Evolutionary conservation across 1,140 invertebrate genomes (phyloP).

Genomic region (Saxidomus purpurata): DNA sequence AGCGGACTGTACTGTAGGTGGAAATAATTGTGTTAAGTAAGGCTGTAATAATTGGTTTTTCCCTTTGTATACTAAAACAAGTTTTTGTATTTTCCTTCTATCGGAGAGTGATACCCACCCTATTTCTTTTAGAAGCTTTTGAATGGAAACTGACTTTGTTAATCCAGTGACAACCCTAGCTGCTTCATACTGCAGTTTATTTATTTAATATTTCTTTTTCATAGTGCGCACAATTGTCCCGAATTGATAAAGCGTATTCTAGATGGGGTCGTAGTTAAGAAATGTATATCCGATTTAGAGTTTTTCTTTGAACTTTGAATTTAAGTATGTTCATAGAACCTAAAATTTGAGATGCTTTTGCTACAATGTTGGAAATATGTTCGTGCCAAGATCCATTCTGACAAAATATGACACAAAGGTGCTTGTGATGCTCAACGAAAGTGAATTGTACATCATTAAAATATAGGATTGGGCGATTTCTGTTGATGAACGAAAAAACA

Average conservation of each 20-base stretch:
- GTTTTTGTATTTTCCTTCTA: too few species aligned
- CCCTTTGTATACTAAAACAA: too few species aligned
- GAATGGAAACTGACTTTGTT: too few species aligned
- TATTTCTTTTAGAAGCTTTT: too few species aligned
- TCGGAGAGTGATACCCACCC: too few species aligned
- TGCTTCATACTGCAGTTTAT: conserved; percentile 37
- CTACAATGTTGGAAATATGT: not conserved
- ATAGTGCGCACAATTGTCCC: not conserved
- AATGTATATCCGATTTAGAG: conserved; percentile 27
- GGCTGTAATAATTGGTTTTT: not conserved
- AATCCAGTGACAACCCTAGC: conserved; percentile 19
- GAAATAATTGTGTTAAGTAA: not conserved
- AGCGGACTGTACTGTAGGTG: too few species aligned
- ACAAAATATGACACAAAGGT: conserved; percentile 1
- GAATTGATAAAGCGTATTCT: conserved; percentile 20
- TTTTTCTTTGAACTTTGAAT: conserved; percentile 28
- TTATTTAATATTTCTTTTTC: conserved; percentile 30
- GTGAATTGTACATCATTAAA: too few species aligned
- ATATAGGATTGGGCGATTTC: too few species aligned
- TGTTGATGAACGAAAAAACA: not conserved
- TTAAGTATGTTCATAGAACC: conserved; percentile 27
- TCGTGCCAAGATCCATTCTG: too few species aligned
- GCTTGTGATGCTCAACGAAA: too few species aligned
- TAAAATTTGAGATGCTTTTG: conserved; percentile 18
- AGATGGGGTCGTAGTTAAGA: conserved; percentile 23